phyloP scores from a whole-genome alignment of 2,113 vertebrate species.

The Corythornis vintsioides region DNA sequence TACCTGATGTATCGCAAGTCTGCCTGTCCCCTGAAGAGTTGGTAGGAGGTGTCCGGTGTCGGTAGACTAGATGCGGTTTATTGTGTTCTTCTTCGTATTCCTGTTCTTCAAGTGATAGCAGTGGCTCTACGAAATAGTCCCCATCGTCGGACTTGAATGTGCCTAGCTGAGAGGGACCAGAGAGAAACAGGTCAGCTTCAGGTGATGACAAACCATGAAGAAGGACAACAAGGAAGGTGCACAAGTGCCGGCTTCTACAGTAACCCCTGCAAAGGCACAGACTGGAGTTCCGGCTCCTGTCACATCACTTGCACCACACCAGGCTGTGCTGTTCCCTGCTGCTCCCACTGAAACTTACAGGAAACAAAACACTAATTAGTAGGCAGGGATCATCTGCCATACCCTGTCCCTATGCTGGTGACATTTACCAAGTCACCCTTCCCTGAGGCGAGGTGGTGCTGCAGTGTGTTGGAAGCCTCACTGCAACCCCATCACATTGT shows the following conservation, averaged over 20 bases:
- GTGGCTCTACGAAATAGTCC: conserved; percentile 96
- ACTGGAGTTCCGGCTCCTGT: background rate
- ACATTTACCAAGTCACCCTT: background rate
- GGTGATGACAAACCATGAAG: rapidly evolving
- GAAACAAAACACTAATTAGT: background rate
- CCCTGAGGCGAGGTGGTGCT: rapidly evolving
- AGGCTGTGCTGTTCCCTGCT: background rate
- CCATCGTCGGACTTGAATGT: conserved; percentile 95
- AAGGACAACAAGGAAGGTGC: background rate
- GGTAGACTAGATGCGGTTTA: conserved; percentile 95
- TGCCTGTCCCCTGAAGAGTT: conserved; percentile 67
- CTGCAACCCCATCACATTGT: rapidly evolving
- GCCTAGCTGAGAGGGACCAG: conserved; percentile 85
- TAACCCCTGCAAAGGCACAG: rapidly evolving
- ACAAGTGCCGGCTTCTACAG: background rate
- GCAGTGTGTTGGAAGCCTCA: background rate
- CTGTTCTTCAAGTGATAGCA: conserved; percentile 84
- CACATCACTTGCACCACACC: rapidly evolving
- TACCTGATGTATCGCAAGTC: conserved; percentile 92
- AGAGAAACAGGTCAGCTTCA: conserved; percentile 9
- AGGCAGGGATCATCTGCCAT: background rate
- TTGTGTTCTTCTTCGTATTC: conserved; percentile 92
- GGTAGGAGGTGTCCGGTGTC: conserved; percentile 76
- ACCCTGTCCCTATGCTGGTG: background rate
- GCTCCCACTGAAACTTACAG: background rate